phyloP scores from a whole-genome alignment of 1,140 invertebrate genomes.

The Drosophila auraria region DNA sequence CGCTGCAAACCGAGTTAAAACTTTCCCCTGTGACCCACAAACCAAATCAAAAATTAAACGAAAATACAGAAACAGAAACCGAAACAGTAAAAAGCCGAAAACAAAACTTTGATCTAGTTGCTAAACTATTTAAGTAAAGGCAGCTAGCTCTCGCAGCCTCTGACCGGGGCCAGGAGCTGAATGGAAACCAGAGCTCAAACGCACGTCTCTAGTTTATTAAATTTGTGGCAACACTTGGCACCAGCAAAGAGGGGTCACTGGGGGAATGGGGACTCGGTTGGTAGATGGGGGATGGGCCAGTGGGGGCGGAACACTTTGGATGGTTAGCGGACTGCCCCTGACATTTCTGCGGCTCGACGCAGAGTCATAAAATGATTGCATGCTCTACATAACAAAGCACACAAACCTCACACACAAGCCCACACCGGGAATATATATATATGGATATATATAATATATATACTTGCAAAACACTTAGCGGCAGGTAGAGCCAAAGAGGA shows the following conservation, averaged over 20 bases:
- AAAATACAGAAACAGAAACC: constrained; percentile 50
- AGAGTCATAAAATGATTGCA: constrained; percentile 81
- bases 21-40: constrained; percentile 61
- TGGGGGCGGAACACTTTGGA: constrained; percentile 30
- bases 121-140: constrained; percentile 72
- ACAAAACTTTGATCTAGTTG: constrained; percentile 77
- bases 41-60: constrained; percentile 69
- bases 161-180: constrained; percentile 27
- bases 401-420: constrained; percentile 31
- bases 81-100: constrained; percentile 56
- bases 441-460: constrained; percentile 25
- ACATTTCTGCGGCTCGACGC: constrained; percentile 69
- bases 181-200: constrained; percentile 70
- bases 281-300: constrained; percentile 5
- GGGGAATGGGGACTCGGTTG: background rate
- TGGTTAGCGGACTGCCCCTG: constrained; percentile 68
- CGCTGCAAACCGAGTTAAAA: constrained; percentile 49
- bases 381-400: constrained; percentile 71
- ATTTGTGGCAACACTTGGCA: constrained; percentile 79
- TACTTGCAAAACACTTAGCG: constrained; percentile 76
- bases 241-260: constrained; percentile 38
- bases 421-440: constrained; percentile 24
- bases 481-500: constrained; percentile 67
- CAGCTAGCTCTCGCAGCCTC: constrained; percentile 22
- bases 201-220: constrained; percentile 80